A percentile compares a stretch with the other conserved stretches of the same genome.
Evolutionary conservation across 2,888 invertebrate genomes (phyloP).

Genomic region (Encarsia formosa): DNA sequence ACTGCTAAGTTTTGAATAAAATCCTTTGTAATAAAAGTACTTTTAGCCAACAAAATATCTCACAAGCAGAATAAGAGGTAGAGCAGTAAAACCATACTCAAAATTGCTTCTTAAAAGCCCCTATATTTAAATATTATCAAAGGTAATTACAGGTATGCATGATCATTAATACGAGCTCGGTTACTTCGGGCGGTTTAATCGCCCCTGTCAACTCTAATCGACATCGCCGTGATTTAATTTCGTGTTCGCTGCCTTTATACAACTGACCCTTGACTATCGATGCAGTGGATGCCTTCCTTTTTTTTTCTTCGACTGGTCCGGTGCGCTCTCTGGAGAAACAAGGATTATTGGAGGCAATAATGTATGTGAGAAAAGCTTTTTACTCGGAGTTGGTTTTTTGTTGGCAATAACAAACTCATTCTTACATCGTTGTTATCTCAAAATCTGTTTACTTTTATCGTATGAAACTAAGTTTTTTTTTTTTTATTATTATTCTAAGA

Average conservation of each 20-base stretch:
- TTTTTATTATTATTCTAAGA: too few relatives aligned
- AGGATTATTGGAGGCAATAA: slow-evolving; percentile 16
- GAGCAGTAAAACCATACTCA: too few relatives aligned
- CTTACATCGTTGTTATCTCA: too few relatives aligned
- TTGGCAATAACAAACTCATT: too few relatives aligned
- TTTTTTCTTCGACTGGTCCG: too few relatives aligned
- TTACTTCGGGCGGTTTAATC: slow-evolving; percentile 40
- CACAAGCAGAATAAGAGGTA: too few relatives aligned
- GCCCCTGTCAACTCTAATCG: slow-evolving; percentile 46
- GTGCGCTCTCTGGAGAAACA: neutral
- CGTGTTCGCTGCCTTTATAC: slow-evolving; percentile 9
- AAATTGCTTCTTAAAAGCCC: slow-evolving; percentile 46
- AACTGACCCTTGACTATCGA: neutral
- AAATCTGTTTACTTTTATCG: too few relatives aligned
- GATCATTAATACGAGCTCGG: neutral
- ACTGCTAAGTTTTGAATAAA: too few relatives aligned
- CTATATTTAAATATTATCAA: slow-evolving; percentile 50
- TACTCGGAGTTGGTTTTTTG: too few relatives aligned
- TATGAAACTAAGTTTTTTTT: too few relatives aligned
- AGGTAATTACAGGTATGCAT: slow-evolving; percentile 42
- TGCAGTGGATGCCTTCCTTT: neutral
- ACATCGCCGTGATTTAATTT: slow-evolving; percentile 46
- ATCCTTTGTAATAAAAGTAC: too few relatives aligned
- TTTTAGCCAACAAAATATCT: too few relatives aligned
- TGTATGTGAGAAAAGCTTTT: slow-evolving; percentile 14